Percentiles rank a stretch among this genome's conserved stretches.
Evolutionary conservation across 1,140 invertebrate species (phyloP).

Genomic region (Diorhabda sublineata): DNA sequence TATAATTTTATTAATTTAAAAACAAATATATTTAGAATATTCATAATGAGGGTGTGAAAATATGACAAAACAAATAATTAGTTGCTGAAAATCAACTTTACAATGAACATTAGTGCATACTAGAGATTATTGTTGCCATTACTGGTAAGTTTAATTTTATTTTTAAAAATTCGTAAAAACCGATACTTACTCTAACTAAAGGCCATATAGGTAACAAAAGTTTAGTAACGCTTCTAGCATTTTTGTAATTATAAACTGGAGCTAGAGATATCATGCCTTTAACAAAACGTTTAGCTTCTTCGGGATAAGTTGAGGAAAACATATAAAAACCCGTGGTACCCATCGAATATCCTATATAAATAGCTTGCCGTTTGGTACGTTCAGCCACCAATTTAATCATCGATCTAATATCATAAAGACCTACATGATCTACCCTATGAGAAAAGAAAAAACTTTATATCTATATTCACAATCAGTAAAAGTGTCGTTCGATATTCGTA

Average conservation of each 20-base stretch:
- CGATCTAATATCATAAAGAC: constrained; percentile 15
- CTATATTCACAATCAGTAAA: not conserved
- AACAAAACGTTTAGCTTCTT: constrained; percentile 10
- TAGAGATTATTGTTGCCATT: too few species aligned
- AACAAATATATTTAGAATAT: not conserved
- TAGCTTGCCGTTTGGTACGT: constrained; percentile 9
- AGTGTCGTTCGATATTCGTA: not conserved
- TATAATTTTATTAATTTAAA: not conserved
- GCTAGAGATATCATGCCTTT: constrained; percentile 13
- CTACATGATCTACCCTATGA: constrained; percentile 17
- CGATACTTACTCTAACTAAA: constrained; percentile 1
- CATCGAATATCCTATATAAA: constrained; percentile 23
- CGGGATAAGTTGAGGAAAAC: constrained; percentile 16
- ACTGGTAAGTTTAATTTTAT: too few species aligned
- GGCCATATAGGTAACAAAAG: constrained; percentile 5
- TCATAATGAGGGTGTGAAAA: too few species aligned
- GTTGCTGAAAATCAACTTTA: too few species aligned
- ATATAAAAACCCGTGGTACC: constrained; percentile 13
- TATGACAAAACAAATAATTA: too few species aligned
- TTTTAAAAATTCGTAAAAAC: not conserved
- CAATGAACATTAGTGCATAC: too few species aligned
- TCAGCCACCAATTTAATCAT: constrained; percentile 3
- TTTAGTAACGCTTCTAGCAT: constrained; percentile 1
- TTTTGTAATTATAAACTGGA: constrained; percentile 12
- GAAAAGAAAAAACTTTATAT: not conserved